Evolutionary conservation across 2,113 vertebrate species (phyloP).

Genomic region (Aegithalos caudatus): DNA sequence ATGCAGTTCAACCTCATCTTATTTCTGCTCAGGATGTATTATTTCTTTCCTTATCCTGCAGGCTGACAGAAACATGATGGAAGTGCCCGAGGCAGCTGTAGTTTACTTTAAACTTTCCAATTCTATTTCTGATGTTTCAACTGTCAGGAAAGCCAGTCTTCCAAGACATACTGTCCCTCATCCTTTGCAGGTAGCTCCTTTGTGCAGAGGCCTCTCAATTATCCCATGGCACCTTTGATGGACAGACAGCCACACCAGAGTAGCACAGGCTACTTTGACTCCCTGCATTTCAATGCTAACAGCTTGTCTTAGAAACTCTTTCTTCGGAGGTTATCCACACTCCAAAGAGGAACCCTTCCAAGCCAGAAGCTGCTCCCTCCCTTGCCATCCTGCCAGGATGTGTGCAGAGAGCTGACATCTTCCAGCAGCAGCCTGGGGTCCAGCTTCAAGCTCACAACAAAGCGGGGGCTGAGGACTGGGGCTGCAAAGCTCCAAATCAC

Average conservation of each 20-base stretch:
- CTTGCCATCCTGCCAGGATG: background rate
- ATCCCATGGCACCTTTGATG: fast-evolving
- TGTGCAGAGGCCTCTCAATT: background rate
- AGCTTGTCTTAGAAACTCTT: background rate
- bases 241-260: background rate
- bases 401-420: background rate
- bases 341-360: background rate
- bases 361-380: background rate
- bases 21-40: background rate
- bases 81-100: background rate
- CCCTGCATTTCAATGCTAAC: background rate
- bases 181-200: background rate
- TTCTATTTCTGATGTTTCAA: background rate
- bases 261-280: fast-evolving
- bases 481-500: background rate
- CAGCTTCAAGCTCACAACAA: background rate
- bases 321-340: background rate
- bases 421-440: background rate
- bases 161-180: background rate
- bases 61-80: background rate
- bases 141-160: background rate
- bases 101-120: background rate
- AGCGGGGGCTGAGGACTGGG: too few species aligned
- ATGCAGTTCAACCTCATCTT: background rate
- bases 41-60: background rate